Evolutionary conservation across 1,140 invertebrate genomes (phyloP).

Genomic region (Polyergus mexicanus): DNA sequence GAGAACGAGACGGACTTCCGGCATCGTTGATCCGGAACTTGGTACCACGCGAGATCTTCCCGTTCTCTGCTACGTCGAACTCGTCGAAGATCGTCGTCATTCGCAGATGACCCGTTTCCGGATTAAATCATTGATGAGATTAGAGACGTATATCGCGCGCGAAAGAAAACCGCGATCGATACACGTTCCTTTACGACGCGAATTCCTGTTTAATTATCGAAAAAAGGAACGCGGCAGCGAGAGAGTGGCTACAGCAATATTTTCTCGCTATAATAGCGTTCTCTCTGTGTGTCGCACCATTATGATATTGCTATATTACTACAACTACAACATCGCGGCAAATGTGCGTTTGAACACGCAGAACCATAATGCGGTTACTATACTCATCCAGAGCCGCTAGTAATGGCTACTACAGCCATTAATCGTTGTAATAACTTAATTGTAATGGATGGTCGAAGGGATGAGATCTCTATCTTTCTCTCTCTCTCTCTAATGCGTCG

Average conservation of each 20-base stretch:
- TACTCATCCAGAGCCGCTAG: slow-evolving; percentile 26
- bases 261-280: background rate
- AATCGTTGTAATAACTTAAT: slow-evolving; percentile 61
- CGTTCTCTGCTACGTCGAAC: background rate
- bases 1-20: slow-evolving; percentile 27
- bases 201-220: background rate
- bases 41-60: slow-evolving; percentile 25
- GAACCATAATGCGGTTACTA: slow-evolving; percentile 22
- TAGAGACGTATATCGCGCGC: no score
- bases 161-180: background rate
- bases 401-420: slow-evolving; percentile 40
- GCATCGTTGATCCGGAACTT: background rate
- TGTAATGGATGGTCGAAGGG: slow-evolving; percentile 53
- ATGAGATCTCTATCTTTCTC: slow-evolving; percentile 5
- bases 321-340: slow-evolving; percentile 15
- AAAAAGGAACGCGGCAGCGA: background rate
- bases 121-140: background rate
- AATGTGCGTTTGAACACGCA: background rate
- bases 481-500: background rate
- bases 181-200: background rate
- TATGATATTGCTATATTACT: slow-evolving; percentile 38
- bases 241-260: slow-evolving; percentile 18
- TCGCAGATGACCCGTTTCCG: background rate
- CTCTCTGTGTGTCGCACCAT: background rate
- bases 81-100: background rate